These are phyloP conservation scores for Lymantria dispar DNA, from an alignment of 2,888 invertebrate species.

Conservation along the genomic window DNA sequence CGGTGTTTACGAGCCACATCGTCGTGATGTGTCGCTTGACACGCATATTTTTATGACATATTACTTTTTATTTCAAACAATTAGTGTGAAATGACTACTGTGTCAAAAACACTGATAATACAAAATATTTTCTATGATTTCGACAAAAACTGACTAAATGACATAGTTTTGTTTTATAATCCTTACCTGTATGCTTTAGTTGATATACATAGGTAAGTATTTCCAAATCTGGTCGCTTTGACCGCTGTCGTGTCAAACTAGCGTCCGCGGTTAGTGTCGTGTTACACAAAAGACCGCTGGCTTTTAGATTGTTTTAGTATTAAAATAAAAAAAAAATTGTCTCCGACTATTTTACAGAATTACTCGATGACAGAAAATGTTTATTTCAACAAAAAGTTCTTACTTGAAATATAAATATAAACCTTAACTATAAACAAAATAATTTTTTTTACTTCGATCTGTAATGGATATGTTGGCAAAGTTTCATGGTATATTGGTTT, in stretches of 20 bases:
- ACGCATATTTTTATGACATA: slow-evolving; percentile 79
- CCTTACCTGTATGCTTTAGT: slow-evolving; percentile 5
- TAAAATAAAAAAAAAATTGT: slow-evolving; percentile 69
- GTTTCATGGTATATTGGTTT: slow-evolving; percentile 60
- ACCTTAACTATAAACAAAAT: slow-evolving; percentile 41
- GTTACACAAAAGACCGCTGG: slow-evolving; percentile 72
- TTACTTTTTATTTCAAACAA: slow-evolving; percentile 61
- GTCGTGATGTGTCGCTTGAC: slow-evolving; percentile 59
- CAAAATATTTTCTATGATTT: slow-evolving; percentile 30
- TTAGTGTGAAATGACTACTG: slow-evolving; percentile 75
- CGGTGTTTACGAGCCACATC: slow-evolving; percentile 61
- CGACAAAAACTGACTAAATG: slow-evolving; percentile 18
- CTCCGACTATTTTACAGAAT: slow-evolving; percentile 70
- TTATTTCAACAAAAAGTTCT: slow-evolving; percentile 21
- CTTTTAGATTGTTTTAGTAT: slow-evolving; percentile 65
- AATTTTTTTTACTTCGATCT: slow-evolving; percentile 23
- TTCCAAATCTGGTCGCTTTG: slow-evolving; percentile 49
- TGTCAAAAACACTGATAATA: slow-evolving; percentile 57
- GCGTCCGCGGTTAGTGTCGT: slow-evolving; percentile 61
- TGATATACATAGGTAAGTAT: slow-evolving; percentile 41
- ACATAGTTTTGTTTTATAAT: slow-evolving; percentile 7
- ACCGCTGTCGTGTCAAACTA: slow-evolving; percentile 51
- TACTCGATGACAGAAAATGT: slow-evolving; percentile 55
- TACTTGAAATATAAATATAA: slow-evolving; percentile 38
- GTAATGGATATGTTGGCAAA: slow-evolving; percentile 44